Percentiles rank a stretch among this genome's conserved stretches.
phyloP scores from a whole-genome alignment of 2,888 invertebrate genomes.

The Drosophila atroscutellata region DNA sequence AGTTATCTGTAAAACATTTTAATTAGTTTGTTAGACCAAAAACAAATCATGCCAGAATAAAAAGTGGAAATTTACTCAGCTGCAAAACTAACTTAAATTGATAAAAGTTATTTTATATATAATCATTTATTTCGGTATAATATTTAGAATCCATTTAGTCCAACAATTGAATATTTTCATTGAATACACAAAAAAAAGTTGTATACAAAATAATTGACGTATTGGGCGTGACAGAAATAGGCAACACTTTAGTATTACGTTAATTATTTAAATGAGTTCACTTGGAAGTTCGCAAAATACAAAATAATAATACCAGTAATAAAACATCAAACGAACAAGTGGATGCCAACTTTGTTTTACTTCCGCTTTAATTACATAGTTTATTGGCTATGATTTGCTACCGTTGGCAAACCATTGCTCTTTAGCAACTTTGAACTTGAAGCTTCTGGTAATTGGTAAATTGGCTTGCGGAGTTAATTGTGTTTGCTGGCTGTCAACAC shows the following conservation, averaged over 20 bases:
- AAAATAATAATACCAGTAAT: neutral
- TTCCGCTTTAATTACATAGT: slow-evolving; percentile 66
- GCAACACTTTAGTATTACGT: neutral
- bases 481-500: slow-evolving; percentile 55
- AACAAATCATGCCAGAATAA: slow-evolving; percentile 22
- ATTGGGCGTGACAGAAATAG: neutral
- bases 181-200: neutral
- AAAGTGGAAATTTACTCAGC: neutral
- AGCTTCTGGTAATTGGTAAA: slow-evolving; percentile 38
- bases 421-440: slow-evolving; percentile 67
- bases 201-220: neutral
- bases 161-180: slow-evolving; percentile 61
- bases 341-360: neutral
- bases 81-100: neutral
- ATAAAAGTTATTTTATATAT: slow-evolving; percentile 10
- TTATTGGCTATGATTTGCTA: slow-evolving; percentile 21
- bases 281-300: neutral
- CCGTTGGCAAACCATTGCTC: slow-evolving; percentile 9
- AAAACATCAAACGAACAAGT: neutral
- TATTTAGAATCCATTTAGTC: slow-evolving; percentile 66
- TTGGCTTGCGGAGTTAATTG: slow-evolving; percentile 37
- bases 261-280: neutral
- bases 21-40: slow-evolving; percentile 46
- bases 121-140: slow-evolving; percentile 51
- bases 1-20: slow-evolving; percentile 21